These are phyloP conservation scores for Tragelaphus eurycerus DNA, from an alignment of 2,797 vertebrate genomes.

Conservation along the genomic window DNA sequence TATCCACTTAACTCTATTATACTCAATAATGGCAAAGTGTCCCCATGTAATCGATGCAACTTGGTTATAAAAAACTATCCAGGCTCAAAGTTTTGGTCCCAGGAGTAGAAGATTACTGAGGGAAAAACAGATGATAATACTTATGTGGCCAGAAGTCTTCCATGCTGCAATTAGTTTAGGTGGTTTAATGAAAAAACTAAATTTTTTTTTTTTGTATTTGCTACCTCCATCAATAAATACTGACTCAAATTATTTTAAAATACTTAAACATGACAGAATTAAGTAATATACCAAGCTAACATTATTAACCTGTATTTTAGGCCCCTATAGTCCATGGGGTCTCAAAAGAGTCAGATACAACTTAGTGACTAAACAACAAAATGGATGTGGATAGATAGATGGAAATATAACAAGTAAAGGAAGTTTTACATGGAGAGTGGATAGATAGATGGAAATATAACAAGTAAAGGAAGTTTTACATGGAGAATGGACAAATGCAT, in stretches of 20 bases:
- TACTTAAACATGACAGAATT: neutral
- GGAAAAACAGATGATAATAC: neutral
- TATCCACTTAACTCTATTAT: neutral
- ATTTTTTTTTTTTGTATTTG: neutral
- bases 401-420: neutral
- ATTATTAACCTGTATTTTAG: neutral
- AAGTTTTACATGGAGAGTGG: neutral
- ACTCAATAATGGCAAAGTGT: neutral
- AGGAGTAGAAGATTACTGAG: neutral
- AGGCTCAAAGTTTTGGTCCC: neutral
- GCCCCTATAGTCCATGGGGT: neutral
- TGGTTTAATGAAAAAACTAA: neutral
- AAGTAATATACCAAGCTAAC: neutral
- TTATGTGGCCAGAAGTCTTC: neutral
- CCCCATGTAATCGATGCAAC: fast-evolving
- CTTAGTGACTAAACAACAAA: neutral
- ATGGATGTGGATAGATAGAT: neutral
- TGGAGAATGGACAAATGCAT: neutral
- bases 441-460: neutral
- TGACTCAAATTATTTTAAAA: neutral
- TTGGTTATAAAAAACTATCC: neutral
- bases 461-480: neutral
- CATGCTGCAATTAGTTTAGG: neutral
- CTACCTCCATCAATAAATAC: neutral
- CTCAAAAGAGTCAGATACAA: neutral